Conservation (phyloP, 92 coral and sea anemone genomes). For the Actinostola sp. region DNA sequence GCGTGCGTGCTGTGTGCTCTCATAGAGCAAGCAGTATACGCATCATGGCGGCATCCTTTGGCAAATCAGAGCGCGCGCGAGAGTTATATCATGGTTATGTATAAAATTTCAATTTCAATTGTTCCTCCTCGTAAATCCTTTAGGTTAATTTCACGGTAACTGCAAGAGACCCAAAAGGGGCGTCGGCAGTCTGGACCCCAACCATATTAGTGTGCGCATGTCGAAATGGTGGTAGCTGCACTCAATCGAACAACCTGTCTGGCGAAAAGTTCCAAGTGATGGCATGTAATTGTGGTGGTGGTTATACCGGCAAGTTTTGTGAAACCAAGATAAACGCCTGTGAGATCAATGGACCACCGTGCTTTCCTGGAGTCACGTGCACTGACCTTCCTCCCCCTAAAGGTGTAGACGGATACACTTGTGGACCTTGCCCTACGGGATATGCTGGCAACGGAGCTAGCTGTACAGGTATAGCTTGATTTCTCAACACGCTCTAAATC, state of each 20-base stretch:
- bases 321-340: conserved; percentile 69
- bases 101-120: too few species aligned
- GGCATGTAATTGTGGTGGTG: conserved; percentile 65
- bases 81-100: too few species aligned
- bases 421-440: conserved; percentile 82
- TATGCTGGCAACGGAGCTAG: conserved; percentile 63
- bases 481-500: not conserved
- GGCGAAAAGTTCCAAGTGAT: conserved; percentile 60
- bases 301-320: conserved; percentile 74
- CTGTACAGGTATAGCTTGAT: conserved; percentile 53
- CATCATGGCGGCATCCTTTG: too few species aligned
- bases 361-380: conserved; percentile 74
- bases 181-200: conserved; percentile 62
- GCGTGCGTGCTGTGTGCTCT: too few species aligned
- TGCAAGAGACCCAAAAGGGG: conserved; percentile 64
- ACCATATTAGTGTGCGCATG: conserved; percentile 73
- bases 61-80: too few species aligned
- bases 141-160: conserved; percentile 62
- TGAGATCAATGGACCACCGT: conserved; percentile 63
- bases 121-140: not conserved
- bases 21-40: too few species aligned
- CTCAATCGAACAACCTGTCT: conserved; percentile 37
- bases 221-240: conserved; percentile 59
- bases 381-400: conserved; percentile 62
- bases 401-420: conserved; percentile 52